Conservation (phyloP, 2,113 vertebrate species). For the Ctenomys sociabilis region DNA sequence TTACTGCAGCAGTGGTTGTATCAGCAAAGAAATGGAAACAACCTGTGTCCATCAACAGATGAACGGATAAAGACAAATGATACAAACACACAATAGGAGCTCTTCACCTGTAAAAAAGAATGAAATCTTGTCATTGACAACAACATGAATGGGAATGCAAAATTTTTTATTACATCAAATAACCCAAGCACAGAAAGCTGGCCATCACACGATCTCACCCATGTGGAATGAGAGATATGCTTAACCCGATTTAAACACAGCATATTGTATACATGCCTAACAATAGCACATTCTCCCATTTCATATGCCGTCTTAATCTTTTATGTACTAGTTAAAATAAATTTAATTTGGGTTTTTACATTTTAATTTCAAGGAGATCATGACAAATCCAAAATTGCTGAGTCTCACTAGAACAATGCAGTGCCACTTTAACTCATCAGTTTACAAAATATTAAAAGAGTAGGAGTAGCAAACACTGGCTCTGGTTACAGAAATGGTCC, state of each 20-base stretch:
- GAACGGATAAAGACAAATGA: neutral
- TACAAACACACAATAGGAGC: neutral
- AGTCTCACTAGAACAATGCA: conserved; percentile 1
- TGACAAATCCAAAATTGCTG: neutral
- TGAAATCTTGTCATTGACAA: neutral
- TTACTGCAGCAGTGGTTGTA: neutral
- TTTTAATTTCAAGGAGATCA: neutral
- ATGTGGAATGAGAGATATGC: neutral
- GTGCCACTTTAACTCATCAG: neutral
- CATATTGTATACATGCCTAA: neutral
- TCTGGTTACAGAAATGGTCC: neutral
- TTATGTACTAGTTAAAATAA: neutral
- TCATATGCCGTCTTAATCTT: neutral
- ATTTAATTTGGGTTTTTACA: neutral
- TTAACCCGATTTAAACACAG: neutral
- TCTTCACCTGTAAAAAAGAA: neutral
- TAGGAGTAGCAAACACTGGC: neutral
- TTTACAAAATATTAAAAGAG: conserved; percentile 58
- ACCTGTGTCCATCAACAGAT: neutral
- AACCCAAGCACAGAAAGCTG: neutral
- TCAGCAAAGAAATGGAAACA: neutral
- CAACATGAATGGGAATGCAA: neutral
- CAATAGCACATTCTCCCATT: neutral
- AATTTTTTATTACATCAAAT: neutral
- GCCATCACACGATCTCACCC: neutral